Conservation (phyloP, 2,888 invertebrate genomes). For the Xylota segnis region DNA sequence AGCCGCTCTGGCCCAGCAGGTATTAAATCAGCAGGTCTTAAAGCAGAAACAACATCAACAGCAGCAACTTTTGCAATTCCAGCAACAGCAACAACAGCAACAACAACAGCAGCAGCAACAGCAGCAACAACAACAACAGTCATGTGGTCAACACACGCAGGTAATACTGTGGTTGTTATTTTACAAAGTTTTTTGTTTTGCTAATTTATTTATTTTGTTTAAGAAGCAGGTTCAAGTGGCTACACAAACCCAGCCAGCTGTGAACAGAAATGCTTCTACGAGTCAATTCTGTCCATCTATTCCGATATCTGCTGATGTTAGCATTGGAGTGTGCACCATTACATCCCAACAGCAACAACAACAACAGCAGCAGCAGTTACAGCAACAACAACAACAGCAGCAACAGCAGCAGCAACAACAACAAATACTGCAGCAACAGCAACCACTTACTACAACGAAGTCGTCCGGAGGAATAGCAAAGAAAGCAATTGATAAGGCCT, state of each 20-base stretch:
- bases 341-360: constrained; percentile 77
- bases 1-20: constrained; percentile 80
- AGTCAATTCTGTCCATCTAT: constrained; percentile 80
- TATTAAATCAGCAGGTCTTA: constrained; percentile 80
- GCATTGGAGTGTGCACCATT: constrained; percentile 78
- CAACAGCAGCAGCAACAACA: constrained; percentile 75
- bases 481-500: constrained; percentile 84
- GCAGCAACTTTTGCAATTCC: constrained; percentile 80
- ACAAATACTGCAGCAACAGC: constrained; percentile 79
- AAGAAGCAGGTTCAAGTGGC: constrained; percentile 87
- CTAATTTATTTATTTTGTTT: constrained; percentile 26
- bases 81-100: constrained; percentile 85
- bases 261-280: constrained; percentile 78
- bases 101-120: constrained; percentile 78
- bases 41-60: constrained; percentile 82
- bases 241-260: constrained; percentile 86
- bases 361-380: constrained; percentile 76
- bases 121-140: constrained; percentile 65
- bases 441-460: constrained; percentile 77
- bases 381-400: constrained; percentile 77
- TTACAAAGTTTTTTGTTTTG: background rate
- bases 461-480: constrained; percentile 83
- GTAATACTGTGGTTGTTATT: constrained; percentile 29
- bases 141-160: constrained; percentile 78
- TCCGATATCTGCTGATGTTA: constrained; percentile 79